Percentiles rank a stretch among this genome's conserved stretches.
Conservation (phyloP, 2,888 invertebrate species). For the Calliphora vomitoria region DNA sequence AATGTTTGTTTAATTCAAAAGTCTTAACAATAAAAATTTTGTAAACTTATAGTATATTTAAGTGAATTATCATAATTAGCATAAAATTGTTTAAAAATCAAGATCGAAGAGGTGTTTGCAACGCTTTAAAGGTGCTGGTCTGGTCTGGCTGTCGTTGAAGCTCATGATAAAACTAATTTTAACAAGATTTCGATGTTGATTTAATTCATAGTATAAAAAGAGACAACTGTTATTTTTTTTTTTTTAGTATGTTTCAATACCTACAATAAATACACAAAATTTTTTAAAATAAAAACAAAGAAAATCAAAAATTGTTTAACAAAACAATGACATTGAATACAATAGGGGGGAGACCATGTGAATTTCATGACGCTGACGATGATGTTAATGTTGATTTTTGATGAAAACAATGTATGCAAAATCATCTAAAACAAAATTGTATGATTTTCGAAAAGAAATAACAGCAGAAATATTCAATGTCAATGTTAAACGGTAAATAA, state of each 20-base stretch:
- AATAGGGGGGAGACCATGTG: neutral
- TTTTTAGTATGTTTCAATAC: neutral
- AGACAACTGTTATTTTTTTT: slow-evolving; percentile 22
- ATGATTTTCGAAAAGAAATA: no score
- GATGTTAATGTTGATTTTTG: neutral
- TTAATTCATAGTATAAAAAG: neutral
- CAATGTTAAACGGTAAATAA: slow-evolving; percentile 74
- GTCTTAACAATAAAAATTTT: neutral
- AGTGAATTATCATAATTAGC: slow-evolving; percentile 21
- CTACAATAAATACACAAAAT: no score
- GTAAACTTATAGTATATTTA: slow-evolving; percentile 22
- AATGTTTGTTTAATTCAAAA: slow-evolving; percentile 6
- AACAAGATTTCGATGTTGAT: neutral
- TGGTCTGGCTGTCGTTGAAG: neutral
- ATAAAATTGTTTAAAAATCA: neutral
- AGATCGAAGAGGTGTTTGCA: neutral
- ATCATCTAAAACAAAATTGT: no score
- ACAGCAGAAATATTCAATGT: slow-evolving; percentile 74
- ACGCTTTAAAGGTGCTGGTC: neutral
- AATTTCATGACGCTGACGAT: neutral
- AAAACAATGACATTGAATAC: slow-evolving; percentile 37
- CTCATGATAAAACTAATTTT: neutral
- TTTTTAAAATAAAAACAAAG: neutral
- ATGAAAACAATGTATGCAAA: slow-evolving; percentile 24
- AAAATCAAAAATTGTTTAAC: neutral